These are phyloP conservation scores for Myrmecobius fasciatus DNA, from an alignment of 2,113 vertebrate species.

Conservation along the genomic window DNA sequence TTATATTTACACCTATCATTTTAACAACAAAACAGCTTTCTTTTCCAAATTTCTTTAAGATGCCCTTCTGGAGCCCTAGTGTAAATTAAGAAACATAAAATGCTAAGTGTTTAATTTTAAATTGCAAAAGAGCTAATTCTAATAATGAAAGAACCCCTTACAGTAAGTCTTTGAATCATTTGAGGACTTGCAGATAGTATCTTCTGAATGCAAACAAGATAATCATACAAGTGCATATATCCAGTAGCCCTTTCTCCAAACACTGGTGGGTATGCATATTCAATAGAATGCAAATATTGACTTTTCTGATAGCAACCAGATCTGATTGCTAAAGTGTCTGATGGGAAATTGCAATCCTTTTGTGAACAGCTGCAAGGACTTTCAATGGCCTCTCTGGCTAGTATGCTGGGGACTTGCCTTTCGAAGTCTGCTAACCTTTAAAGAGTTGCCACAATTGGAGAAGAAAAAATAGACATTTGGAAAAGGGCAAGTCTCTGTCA, in stretches of 20 bases:
- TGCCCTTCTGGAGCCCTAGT: constrained; percentile 54
- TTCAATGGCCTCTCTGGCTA: constrained; percentile 62
- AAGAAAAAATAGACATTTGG: constrained; percentile 65
- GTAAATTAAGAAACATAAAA: constrained; percentile 73
- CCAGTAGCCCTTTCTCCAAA: constrained; percentile 81
- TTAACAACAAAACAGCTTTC: constrained; percentile 55
- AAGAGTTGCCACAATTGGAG: constrained; percentile 67
- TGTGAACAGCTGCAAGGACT: constrained; percentile 71
- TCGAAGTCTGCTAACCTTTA: constrained; percentile 78
- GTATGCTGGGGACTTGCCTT: constrained; percentile 72
- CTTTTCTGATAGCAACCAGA: constrained; percentile 83
- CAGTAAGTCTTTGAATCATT: constrained; percentile 78
- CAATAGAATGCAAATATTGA: constrained; percentile 89
- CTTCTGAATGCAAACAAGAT: constrained; percentile 84
- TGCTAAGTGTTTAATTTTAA: constrained; percentile 75
- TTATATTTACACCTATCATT: constrained; percentile 19
- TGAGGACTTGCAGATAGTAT: constrained; percentile 82
- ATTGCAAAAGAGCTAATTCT: constrained; percentile 78
- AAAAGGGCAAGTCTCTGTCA: constrained; percentile 72
- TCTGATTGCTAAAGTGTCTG: constrained; percentile 79
- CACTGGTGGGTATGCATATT: constrained; percentile 85
- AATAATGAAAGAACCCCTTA: constrained; percentile 81
- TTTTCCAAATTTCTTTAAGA: constrained; percentile 54
- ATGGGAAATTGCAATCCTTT: constrained; percentile 75
- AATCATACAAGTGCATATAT: constrained; percentile 80